Evolutionary conservation across 1,140 invertebrate species (phyloP), one percentile per base, ranked within the genome.

Genomic region (Proctacanthus coquilletti): DNA sequence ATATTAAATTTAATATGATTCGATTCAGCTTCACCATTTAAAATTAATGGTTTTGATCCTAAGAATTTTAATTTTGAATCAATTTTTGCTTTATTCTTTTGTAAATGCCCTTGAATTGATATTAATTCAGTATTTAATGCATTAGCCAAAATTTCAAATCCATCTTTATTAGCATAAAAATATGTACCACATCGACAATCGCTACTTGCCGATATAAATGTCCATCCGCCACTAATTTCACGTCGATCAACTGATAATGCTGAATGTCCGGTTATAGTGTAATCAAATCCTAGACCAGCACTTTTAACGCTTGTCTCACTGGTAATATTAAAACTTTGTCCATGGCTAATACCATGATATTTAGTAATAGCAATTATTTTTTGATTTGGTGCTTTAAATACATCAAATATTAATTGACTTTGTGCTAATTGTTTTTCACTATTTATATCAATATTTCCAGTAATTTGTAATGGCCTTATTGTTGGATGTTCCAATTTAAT

Each of bases 401-500:
- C 47, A 45, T 80, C 76, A 11, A 78, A 56, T 18, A 69, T 58
- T 2, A 75, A 1, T 25, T 67, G 64, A 1, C 56, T 56, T 32
- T 68, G 63, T 3, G 66, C 30, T 6, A 62, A 38, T 10, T 56
- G 51, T 4, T 52, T 39, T 11, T 66, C 51, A 1, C 60, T 48
- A 21, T 65, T 62, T 4, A 51, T 54, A 36, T 65, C 60, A 3
- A 66, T 20, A 25, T 54, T 62, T 17, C 68, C 67, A 23, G 58
- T 64, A 2, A 76, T 44, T 9, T 47, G 33, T 27, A 77, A 53
- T 19, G 74, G 65, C 55, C 74, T 60, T 37, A 81, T 61, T 17
- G 62, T 66, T 10, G 78, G 79, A 56, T 77, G 72, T 10, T 66
- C 66, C 30, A 81, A 66, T 48, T 69, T 72, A 0, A 73, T 44